Conservation (phyloP, 2,113 vertebrate species). For the Globicephala melas region DNA sequence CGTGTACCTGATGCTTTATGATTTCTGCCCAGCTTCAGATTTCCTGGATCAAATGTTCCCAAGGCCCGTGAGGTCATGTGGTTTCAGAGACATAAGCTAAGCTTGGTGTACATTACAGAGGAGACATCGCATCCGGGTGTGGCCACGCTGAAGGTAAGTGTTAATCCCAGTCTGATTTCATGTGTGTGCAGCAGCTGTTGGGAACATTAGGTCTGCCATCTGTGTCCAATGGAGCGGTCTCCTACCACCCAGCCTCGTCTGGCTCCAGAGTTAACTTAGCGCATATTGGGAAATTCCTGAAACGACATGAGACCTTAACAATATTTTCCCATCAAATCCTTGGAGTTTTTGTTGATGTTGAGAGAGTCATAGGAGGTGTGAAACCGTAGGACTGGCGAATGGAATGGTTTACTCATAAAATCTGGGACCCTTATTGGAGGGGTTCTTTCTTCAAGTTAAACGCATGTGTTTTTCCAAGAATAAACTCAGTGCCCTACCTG, state of each 20-base stretch:
- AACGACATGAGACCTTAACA: constrained; percentile 85
- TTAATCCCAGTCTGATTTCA: constrained; percentile 83
- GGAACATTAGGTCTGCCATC: constrained; percentile 80
- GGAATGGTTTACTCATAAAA: constrained; percentile 83
- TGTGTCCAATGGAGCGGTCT: constrained; percentile 76
- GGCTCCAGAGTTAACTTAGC: constrained; percentile 84
- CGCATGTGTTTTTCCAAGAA: constrained; percentile 57
- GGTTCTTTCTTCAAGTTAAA: constrained; percentile 65
- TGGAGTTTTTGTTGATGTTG: constrained; percentile 81
- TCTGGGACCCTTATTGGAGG: constrained; percentile 65
- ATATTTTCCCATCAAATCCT: constrained; percentile 81
- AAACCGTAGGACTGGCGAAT: constrained; percentile 73
- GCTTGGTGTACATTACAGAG: constrained; percentile 56
- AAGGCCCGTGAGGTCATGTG: constrained; percentile 58
- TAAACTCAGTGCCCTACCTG: background rate
- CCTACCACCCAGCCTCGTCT: constrained; percentile 72
- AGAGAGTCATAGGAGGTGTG: constrained; percentile 74
- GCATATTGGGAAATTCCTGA: constrained; percentile 87
- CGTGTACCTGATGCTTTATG: constrained; percentile 70
- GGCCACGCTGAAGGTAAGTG: constrained; percentile 66
- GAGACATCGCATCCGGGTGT: constrained; percentile 21
- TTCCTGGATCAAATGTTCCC: constrained; percentile 72
- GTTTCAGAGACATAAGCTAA: constrained; percentile 60
- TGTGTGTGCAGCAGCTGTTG: constrained; percentile 86
- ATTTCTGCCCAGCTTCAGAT: constrained; percentile 68